Evolutionary conservation across 2,113 vertebrate genomes (phyloP).

Genomic region (Rhea americana): DNA sequence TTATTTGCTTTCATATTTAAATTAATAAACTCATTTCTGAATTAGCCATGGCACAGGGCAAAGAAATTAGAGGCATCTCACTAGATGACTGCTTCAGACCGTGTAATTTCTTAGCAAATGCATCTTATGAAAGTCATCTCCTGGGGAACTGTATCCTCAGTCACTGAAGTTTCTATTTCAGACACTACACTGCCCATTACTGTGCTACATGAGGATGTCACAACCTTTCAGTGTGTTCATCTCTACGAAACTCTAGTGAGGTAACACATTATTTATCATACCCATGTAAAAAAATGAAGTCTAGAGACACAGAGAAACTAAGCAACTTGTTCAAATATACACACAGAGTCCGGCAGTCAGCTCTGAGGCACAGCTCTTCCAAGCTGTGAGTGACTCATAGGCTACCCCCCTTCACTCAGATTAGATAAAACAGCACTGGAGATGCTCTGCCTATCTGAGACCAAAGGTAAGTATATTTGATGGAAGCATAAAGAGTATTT

Average conservation of each 20-base stretch:
- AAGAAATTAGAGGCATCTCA: constrained; percentile 25
- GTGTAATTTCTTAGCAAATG: neutral
- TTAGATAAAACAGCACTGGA: neutral
- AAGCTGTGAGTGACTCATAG: neutral
- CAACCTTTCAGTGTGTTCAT: neutral
- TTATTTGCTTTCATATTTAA: constrained; percentile 41
- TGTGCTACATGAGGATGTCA: fast-evolving
- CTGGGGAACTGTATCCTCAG: neutral
- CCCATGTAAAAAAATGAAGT: neutral
- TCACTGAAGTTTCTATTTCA: neutral
- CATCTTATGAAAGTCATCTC: neutral
- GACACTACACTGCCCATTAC: neutral
- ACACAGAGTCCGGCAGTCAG: neutral
- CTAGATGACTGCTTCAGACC: neutral
- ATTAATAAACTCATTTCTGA: constrained; percentile 58
- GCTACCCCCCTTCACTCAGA: fast-evolving
- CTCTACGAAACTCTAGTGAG: neutral
- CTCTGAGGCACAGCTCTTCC: neutral
- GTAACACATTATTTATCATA: neutral
- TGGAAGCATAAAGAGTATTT: neutral
- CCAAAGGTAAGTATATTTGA: neutral
- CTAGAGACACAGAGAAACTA: neutral
- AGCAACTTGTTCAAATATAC: neutral
- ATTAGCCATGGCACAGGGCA: constrained; percentile 18
- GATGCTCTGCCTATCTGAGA: neutral